Conservation (phyloP, 2,797 vertebrate species). For the Emys orbicularis region DNA sequence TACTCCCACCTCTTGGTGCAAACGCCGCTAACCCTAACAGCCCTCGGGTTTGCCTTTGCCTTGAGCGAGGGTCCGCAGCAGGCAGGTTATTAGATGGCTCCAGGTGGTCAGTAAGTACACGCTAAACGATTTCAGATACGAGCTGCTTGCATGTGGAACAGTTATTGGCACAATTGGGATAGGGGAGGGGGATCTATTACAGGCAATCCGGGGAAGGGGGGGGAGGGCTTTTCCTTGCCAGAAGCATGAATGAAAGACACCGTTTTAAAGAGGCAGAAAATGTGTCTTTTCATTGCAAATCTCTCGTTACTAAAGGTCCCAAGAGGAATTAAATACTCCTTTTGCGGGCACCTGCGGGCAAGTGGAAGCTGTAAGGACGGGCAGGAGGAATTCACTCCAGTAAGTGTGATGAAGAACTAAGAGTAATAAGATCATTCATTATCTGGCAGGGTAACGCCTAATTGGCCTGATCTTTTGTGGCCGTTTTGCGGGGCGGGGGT, state of each 20-base stretch:
- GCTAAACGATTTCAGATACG: conserved; percentile 16
- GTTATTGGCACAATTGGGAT: too few relatives aligned
- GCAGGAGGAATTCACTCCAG: too few relatives aligned
- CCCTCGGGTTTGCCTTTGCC: background rate
- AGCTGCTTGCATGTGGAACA: background rate
- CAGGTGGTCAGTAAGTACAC: conserved; percentile 66
- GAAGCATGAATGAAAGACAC: rapidly evolving
- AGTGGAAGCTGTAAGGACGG: too few relatives aligned
- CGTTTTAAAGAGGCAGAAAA: background rate
- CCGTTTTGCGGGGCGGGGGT: too few relatives aligned
- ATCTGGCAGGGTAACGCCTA: too few relatives aligned
- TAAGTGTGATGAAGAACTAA: too few relatives aligned
- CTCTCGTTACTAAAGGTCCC: too few relatives aligned
- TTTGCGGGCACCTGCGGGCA: too few relatives aligned
- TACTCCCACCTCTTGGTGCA: conserved; percentile 56
- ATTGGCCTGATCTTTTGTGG: too few relatives aligned
- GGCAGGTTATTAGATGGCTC: background rate
- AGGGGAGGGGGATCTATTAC: background rate
- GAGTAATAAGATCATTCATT: too few relatives aligned
- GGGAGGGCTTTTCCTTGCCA: background rate
- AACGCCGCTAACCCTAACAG: conserved; percentile 42
- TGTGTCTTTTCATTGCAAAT: background rate
- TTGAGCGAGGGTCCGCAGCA: background rate
- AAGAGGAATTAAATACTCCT: background rate
- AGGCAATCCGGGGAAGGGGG: background rate